Conservation (phyloP, 2,888 invertebrate species). For the Lordiphosa fenestrarum region DNA sequence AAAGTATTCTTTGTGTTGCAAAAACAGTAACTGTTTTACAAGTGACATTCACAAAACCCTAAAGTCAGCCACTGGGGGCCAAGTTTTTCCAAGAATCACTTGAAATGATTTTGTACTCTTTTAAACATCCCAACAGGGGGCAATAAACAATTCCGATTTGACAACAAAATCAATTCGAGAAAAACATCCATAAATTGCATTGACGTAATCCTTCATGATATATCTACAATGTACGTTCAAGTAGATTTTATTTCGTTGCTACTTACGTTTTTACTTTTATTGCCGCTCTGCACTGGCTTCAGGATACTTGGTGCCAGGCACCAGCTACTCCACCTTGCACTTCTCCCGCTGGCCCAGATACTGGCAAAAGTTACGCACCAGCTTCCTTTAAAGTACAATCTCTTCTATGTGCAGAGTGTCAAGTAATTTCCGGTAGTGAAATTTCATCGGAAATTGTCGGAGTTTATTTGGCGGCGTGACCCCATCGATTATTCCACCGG, state of each 20-base stretch:
- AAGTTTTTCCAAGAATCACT: background rate
- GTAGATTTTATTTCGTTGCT: conserved; percentile 8
- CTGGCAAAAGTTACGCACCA: too few species aligned
- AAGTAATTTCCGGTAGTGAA: conserved; percentile 10
- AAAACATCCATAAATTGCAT: background rate
- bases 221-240: background rate
- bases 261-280: conserved; percentile 3
- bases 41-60: too few species aligned
- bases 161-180: conserved; percentile 4
- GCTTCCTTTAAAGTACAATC: conserved; percentile 1
- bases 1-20: too few species aligned
- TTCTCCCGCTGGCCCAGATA: background rate
- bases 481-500: background rate
- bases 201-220: conserved; percentile 8
- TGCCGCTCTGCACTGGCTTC: conserved; percentile 1
- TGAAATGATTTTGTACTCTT: background rate
- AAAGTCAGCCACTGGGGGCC: background rate
- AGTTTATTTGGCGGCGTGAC: conserved; percentile 7
- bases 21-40: too few species aligned
- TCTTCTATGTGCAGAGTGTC: conserved; percentile 2
- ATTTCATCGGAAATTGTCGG: conserved; percentile 4
- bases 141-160: conserved; percentile 7
- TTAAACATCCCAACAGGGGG: background rate
- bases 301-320: too few species aligned
- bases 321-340: background rate